Conservation (phyloP, 2,113 vertebrate species). For the Nymphicus hollandicus region DNA sequence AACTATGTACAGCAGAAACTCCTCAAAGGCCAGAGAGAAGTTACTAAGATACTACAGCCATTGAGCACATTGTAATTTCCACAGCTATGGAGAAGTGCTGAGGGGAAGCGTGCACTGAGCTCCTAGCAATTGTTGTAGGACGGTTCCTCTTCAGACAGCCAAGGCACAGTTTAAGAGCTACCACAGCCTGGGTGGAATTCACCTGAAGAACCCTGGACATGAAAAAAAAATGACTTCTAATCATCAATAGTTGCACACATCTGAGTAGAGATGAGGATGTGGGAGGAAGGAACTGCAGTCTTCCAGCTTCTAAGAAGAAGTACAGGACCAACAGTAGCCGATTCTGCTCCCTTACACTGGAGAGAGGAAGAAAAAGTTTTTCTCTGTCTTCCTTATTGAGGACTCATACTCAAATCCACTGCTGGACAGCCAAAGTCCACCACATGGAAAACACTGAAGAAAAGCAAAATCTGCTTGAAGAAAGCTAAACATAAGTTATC, state of each 20-base stretch:
- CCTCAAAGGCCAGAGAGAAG: background rate
- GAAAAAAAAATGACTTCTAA: background rate
- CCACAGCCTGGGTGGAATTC: slow-evolving; percentile 47
- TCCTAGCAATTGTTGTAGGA: slow-evolving; percentile 26
- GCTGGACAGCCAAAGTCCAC: background rate
- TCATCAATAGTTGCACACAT: background rate
- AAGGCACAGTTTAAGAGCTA: background rate
- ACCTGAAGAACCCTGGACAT: slow-evolving; percentile 44
- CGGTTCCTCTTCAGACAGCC: slow-evolving; percentile 19
- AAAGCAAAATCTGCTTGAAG: background rate
- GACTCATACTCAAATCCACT: background rate
- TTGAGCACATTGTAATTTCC: background rate
- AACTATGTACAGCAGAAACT: background rate
- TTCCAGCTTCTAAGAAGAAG: slow-evolving; percentile 53
- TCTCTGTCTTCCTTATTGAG: background rate
- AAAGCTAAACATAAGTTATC: background rate
- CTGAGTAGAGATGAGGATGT: slow-evolving; percentile 38
- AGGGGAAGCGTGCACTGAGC: slow-evolving; percentile 30
- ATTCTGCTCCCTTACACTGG: background rate
- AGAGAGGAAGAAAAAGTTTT: background rate
- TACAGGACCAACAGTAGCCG: background rate
- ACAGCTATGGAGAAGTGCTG: slow-evolving; percentile 50
- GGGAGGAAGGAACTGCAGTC: slow-evolving; percentile 4
- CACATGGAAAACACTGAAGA: background rate
- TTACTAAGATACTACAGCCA: background rate